phyloP scores from a whole-genome alignment of 2,113 vertebrate genomes.

The Seriola dumerili region DNA sequence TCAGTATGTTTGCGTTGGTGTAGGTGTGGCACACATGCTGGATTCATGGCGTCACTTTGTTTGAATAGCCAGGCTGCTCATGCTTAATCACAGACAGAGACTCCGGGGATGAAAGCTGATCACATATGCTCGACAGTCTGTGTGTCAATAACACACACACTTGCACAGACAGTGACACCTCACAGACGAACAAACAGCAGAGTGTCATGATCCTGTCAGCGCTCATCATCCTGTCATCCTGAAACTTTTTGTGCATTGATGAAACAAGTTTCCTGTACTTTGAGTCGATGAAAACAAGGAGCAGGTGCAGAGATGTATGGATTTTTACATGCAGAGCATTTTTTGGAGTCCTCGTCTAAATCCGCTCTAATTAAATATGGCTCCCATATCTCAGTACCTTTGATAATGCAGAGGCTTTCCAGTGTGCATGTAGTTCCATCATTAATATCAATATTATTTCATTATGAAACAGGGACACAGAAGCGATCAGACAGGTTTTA shows the following conservation, averaged over 20 bases:
- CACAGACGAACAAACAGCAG: slow-evolving; percentile 47
- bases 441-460: not conserved
- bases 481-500: not conserved
- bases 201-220: slow-evolving; percentile 22
- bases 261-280: not conserved
- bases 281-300: not conserved
- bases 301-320: not conserved
- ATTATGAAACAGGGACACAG: not conserved
- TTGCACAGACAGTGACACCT: slow-evolving; percentile 21
- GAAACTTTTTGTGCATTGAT: not conserved
- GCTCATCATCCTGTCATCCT: slow-evolving; percentile 28
- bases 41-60: slow-evolving; percentile 24
- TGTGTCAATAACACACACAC: slow-evolving; percentile 52
- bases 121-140: slow-evolving; percentile 57
- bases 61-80: slow-evolving; percentile 40
- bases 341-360: not conserved
- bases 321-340: not conserved
- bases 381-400: not conserved
- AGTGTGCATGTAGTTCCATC: not conserved
- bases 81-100: slow-evolving; percentile 42
- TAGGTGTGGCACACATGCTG: slow-evolving; percentile 9
- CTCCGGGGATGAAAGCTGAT: slow-evolving; percentile 38
- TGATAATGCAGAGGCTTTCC: not conserved
- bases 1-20: not conserved
- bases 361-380: not conserved